These are phyloP conservation scores for Centropyge bicolor DNA, from an alignment of 2,797 vertebrate species.

Conservation along the genomic window DNA sequence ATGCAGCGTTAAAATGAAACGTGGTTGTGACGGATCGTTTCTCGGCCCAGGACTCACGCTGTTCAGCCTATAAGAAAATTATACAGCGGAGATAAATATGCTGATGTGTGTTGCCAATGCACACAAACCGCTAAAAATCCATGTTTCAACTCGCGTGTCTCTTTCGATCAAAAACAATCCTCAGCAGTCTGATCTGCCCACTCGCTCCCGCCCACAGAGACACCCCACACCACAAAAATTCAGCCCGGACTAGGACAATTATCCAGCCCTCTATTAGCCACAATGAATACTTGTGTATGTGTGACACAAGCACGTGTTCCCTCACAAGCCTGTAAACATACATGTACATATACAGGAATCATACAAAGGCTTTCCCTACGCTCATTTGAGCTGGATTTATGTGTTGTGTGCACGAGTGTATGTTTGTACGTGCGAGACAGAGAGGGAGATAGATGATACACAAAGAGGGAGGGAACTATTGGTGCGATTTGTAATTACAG, in stretches of 20 bases:
- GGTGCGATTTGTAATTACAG: constrained; percentile 91
- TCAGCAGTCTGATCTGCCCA: constrained; percentile 32
- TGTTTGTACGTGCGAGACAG: constrained; percentile 9
- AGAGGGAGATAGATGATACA: constrained; percentile 60
- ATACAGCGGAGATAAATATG: constrained; percentile 35
- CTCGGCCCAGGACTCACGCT: constrained; percentile 7
- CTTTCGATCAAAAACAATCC: constrained; percentile 41
- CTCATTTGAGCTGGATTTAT: constrained; percentile 17
- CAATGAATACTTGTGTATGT: constrained; percentile 47
- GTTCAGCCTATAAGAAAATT: constrained; percentile 32
- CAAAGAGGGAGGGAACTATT: constrained; percentile 85
- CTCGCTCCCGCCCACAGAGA: constrained; percentile 41
- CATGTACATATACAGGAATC: constrained; percentile 34
- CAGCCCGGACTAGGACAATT: constrained; percentile 44
- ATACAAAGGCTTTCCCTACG: constrained; percentile 33
- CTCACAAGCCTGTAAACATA: constrained; percentile 39
- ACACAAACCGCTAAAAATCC: constrained; percentile 42
- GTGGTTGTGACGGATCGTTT: constrained; percentile 1
- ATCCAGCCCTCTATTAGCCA: constrained; percentile 41
- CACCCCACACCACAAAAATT: constrained; percentile 37
- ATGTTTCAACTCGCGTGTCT: constrained; percentile 29
- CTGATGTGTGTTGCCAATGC: constrained; percentile 36
- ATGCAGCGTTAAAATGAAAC: constrained; percentile 39
- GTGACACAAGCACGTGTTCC: constrained; percentile 6
- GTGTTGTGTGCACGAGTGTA: constrained; percentile 9